Evolutionary conservation across 2,113 vertebrate species (phyloP).

Genomic region (Poeciliopsis prolifica): DNA sequence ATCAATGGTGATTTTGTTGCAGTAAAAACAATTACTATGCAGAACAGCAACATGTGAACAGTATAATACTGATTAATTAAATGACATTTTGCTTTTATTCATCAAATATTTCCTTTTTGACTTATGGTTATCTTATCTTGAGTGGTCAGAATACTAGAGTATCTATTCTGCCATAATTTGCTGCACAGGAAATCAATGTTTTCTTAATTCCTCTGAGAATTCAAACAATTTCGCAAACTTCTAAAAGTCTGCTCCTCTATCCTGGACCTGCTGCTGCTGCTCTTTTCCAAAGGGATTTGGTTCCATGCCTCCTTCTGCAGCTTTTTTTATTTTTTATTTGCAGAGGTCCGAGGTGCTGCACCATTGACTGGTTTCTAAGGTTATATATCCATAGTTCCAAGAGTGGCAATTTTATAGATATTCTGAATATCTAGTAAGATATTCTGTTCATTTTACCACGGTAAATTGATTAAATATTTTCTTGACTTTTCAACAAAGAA

Average conservation of each 20-base stretch:
- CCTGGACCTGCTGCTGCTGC: constrained; percentile 9
- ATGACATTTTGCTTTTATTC: too few relatives aligned
- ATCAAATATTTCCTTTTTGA: too few relatives aligned
- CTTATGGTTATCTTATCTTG: too few relatives aligned
- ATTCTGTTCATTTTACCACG: not conserved
- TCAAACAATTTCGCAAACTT: constrained; percentile 33
- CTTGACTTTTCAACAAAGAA: not conserved
- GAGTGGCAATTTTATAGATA: not conserved
- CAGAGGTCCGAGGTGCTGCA: not conserved
- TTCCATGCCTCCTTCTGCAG: constrained; percentile 28
- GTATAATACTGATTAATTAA: too few relatives aligned
- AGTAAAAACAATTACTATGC: too few relatives aligned
- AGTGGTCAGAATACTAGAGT: too few relatives aligned
- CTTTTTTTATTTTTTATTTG: constrained; percentile 2
- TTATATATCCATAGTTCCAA: not conserved
- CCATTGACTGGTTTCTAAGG: not conserved
- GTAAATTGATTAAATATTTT: too few relatives aligned
- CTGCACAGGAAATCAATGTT: not conserved
- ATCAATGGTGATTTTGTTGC: too few relatives aligned
- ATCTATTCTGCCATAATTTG: too few relatives aligned
- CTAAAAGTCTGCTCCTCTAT: constrained; percentile 24
- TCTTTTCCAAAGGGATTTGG: constrained; percentile 25
- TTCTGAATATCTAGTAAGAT: too few relatives aligned
- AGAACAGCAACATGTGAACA: too few relatives aligned
- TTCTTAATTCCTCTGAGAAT: constrained; percentile 30